phyloP scores from a whole-genome alignment of 2,113 vertebrate genomes.

The Chitala chitala region DNA sequence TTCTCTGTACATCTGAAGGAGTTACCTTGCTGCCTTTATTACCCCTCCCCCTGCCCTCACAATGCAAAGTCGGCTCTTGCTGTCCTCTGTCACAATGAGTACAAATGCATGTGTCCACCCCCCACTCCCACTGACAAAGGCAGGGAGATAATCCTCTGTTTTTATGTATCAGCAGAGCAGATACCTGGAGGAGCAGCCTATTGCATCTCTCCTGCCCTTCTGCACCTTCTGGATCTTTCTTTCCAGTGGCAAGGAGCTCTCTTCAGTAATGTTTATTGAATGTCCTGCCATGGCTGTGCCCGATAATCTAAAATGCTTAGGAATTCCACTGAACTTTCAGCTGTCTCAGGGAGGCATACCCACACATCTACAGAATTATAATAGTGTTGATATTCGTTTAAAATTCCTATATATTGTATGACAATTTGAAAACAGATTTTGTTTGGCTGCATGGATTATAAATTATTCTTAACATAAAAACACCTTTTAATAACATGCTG shows the following conservation, averaged over 20 bases:
- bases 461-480: too few relatives aligned
- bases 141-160: conserved; percentile 16
- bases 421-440: too few relatives aligned
- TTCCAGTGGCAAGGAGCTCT: background rate
- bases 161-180: conserved; percentile 2
- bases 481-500: too few relatives aligned
- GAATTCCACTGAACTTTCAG: too few relatives aligned
- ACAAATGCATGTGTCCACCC: conserved; percentile 17
- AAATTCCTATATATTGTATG: too few relatives aligned
- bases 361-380: background rate
- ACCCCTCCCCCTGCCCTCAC: conserved; percentile 24
- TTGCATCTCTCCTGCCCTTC: background rate
- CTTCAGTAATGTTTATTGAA: background rate
- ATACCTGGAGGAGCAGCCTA: conserved; percentile 18
- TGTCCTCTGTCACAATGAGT: conserved; percentile 15
- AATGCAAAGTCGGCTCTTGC: conserved; percentile 24
- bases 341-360: background rate
- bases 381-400: too few relatives aligned
- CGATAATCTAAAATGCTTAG: too few relatives aligned
- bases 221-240: background rate
- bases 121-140: conserved; percentile 9
- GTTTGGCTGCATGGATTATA: too few relatives aligned
- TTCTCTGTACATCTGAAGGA: background rate
- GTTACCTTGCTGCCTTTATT: background rate
- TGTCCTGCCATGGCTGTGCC: background rate